Evolutionary conservation across 2,888 invertebrate species (phyloP), one percentile per base, ranked within the genome.

Genomic region (Synanthedon andrenaeformis): DNA sequence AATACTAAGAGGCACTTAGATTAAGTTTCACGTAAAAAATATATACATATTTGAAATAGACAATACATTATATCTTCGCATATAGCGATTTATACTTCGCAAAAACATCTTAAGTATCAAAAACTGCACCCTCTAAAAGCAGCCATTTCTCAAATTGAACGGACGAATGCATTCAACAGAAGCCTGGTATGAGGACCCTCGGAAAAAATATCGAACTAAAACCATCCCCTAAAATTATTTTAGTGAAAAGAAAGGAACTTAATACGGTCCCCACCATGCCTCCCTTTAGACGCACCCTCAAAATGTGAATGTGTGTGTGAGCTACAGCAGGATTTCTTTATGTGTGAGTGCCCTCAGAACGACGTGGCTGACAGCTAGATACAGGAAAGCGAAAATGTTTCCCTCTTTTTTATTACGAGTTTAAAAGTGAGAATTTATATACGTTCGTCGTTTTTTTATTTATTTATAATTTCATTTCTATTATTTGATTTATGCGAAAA

Each of bases 191-290:
- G 72, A 74, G 72, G 71, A 77, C 76, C 78, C 76, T 67, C 53
- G 70, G 74, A 82, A 85, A 84, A 85, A 79, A 86, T 82, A 84
- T 82, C 79, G 76, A 82, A 86, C 83, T 84, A 83, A 79, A 86
- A 81, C 82, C 84, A 82, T 76, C 87, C 86, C 87, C 84, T 83
- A 85, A 87, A 87, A 87, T 86, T 82, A 87, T 87, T 86, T 86
- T 86, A 87, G 86, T 85, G 86, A 83, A 87, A 87, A 86, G 86
- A 87, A 87, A 84, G 85, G 82, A 86, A 86, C 86, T 86, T 87
- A 86, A 87, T 87, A 87, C 86, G 86, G 79, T 82, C 85, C 86
- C 86, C 84, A 81, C 83, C 77, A 72, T 69, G 70, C 76, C 78
- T 71, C 79, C 76, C 72, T 65, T 35, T 59, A 61, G 78, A 72